A percentile compares a stretch with the other conserved stretches of the same genome.
Conservation (phyloP, 1,140 invertebrate species). For the Drosophila mayri region DNA sequence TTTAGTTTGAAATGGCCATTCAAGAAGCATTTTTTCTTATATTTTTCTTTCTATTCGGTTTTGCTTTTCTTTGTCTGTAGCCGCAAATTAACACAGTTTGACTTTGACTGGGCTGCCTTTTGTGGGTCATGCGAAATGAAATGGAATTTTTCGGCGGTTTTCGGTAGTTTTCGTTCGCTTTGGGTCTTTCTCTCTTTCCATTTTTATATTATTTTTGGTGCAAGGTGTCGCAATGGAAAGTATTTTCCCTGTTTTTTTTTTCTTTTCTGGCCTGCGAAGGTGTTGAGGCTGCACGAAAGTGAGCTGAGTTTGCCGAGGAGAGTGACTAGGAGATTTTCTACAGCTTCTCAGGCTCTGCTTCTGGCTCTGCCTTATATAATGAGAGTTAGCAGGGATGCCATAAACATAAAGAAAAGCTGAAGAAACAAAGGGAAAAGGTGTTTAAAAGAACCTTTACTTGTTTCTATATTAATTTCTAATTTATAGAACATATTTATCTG, state of each 20-base stretch:
- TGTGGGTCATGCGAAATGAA: conserved; percentile 79
- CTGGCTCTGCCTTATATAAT: conserved; percentile 31
- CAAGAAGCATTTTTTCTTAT: conserved; percentile 48
- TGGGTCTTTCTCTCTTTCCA: conserved; percentile 23
- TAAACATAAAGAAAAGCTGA: not conserved
- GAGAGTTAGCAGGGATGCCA: conserved; percentile 14
- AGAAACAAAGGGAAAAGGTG: not conserved
- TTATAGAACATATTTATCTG: not conserved
- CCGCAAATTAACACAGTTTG: conserved; percentile 80
- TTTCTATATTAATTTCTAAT: too few species aligned
- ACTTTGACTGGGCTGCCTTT: conserved; percentile 61
- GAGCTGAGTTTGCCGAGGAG: conserved; percentile 7
- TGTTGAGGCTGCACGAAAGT: conserved; percentile 44
- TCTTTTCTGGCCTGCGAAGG: conserved; percentile 8
- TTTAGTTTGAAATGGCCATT: conserved; percentile 67
- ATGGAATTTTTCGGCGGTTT: conserved; percentile 63
- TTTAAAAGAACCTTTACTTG: not conserved
- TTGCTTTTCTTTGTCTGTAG: conserved; percentile 27
- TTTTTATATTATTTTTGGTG: conserved; percentile 28
- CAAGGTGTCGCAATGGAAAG: conserved; percentile 58
- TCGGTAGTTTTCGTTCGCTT: conserved; percentile 15
- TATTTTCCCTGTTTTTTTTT: conserved; percentile 40
- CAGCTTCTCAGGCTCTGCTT: not conserved
- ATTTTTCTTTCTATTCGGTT: conserved; percentile 15
- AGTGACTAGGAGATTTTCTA: conserved; percentile 33